phyloP scores from a whole-genome alignment of 2,888 invertebrate genomes.

The Chamaedrilus cognettii region DNA sequence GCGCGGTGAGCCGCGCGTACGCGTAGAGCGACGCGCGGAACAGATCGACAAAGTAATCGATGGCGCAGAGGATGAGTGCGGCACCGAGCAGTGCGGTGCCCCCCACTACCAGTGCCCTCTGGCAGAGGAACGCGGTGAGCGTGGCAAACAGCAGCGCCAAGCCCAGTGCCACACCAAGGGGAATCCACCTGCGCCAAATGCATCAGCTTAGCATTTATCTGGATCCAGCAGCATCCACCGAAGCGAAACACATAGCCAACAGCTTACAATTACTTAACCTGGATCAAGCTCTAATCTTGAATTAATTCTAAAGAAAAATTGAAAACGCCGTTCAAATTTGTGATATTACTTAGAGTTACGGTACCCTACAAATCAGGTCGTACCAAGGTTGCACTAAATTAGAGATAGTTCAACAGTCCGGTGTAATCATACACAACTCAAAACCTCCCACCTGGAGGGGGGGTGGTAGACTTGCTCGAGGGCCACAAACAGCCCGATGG shows the following conservation, averaged over 20 bases:
- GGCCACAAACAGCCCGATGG: slow-evolving; percentile 1
- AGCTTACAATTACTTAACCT: no score
- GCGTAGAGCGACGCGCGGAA: slow-evolving; percentile 8
- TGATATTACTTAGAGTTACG: no score
- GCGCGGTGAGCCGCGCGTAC: slow-evolving; percentile 13
- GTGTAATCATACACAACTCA: no score
- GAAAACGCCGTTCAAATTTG: no score
- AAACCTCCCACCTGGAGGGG: slow-evolving; percentile 9
- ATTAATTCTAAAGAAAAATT: no score
- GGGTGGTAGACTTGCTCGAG: slow-evolving; percentile 15
- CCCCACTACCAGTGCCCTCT: slow-evolving; percentile 1
- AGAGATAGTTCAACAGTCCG: no score
- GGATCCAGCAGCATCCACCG: no score
- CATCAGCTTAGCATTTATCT: no score
- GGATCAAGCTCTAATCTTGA: no score
- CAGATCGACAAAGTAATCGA: slow-evolving; percentile 17
- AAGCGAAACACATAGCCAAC: no score
- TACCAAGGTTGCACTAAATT: no score
- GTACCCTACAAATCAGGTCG: no score
- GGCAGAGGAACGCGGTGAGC: background rate
- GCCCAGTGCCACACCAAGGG: slow-evolving; percentile 5
- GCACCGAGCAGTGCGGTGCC: slow-evolving; percentile 8
- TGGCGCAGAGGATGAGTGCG: slow-evolving; percentile 4
- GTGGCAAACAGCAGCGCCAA: background rate
- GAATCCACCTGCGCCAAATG: slow-evolving; percentile 16